Conservation (phyloP, 2,888 invertebrate species). For the Cactoblastis cactorum region DNA sequence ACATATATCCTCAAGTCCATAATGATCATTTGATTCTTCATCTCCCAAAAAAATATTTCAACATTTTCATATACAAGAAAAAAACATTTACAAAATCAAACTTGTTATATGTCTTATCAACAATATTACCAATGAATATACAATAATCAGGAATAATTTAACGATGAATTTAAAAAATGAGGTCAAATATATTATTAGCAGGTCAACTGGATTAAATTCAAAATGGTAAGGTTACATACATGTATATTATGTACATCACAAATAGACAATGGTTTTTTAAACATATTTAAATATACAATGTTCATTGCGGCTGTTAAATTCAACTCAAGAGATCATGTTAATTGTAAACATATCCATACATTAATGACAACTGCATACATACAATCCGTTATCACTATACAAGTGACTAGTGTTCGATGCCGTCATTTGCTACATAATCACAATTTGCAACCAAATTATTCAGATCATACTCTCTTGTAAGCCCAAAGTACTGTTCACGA, state of each 20-base stretch:
- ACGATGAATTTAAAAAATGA: background rate
- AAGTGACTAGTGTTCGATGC: conserved; percentile 28
- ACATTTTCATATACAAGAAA: conserved; percentile 11
- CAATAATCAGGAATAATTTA: too few species aligned
- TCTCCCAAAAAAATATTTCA: conserved; percentile 15
- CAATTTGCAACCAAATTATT: conserved; percentile 14
- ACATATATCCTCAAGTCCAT: conserved; percentile 29
- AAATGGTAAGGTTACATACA: background rate
- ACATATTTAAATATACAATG: background rate
- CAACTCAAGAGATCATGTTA: conserved; percentile 6
- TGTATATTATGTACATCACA: background rate
- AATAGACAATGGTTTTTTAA: background rate
- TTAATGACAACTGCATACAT: conserved; percentile 22
- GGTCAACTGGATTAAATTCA: background rate
- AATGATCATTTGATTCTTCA: conserved; percentile 5
- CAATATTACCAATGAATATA: background rate
- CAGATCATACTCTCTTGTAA: conserved; percentile 5
- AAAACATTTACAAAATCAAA: background rate
- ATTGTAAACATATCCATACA: conserved; percentile 13
- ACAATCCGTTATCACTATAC: conserved; percentile 24
- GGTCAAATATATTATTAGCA: too few species aligned
- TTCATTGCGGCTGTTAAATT: conserved; percentile 7
- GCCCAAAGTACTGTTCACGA: background rate
- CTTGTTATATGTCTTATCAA: background rate
- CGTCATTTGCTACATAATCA: conserved; percentile 21